Evolutionary conservation across 2,113 vertebrate genomes (phyloP), one percentile per base, ranked within the genome.

Genomic region (Labeo rohita): DNA sequence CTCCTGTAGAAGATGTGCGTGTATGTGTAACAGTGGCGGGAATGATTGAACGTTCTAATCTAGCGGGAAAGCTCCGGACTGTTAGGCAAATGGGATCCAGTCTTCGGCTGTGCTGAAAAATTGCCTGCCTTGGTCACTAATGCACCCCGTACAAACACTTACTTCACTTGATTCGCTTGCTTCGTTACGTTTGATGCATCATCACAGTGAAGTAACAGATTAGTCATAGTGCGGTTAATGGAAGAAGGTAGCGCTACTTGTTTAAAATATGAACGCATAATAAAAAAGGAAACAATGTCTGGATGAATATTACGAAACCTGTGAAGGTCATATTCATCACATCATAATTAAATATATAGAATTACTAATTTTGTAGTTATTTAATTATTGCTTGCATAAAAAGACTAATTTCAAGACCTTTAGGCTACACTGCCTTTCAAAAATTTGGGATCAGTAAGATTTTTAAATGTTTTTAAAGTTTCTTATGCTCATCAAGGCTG

Each of bases 31-130:
- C 7, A n/a, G 77, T 65, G 21, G 52, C 56, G 39, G 47, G 36
- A 43, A 8, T 59, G 43, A 81, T 12, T 28, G 18, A 75, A 50
- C 12, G 73, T 75, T 75, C 6, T 23, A 61, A 13, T 39, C 49
- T 28, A 10, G n/a, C 70, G 6, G 79, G 54, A 50, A 86, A 52
- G 70, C 70, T 34, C 10, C 9, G 52, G 8, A 74, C 85, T 2
- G 85, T 74, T 81, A 81, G 43, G 79, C 79, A 86, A 81, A 81
- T 82, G 43, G 39, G 52, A 50, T 76, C 3, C 23, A 76, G 18
- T 61, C 36, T 23, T 61, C n/a, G 21, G 77, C 77, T n/a, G 1
- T 63, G 39, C 78, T 23, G 21, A 49, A 16, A 49, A 28, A 65
- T 47, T 10, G 39, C 12, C 12, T 45, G 9, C 21, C 43, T 28